Base-by-base conservation (phyloP, 2,113 vertebrate genomes). In the Syrrhaptes paradoxus region DNA sequence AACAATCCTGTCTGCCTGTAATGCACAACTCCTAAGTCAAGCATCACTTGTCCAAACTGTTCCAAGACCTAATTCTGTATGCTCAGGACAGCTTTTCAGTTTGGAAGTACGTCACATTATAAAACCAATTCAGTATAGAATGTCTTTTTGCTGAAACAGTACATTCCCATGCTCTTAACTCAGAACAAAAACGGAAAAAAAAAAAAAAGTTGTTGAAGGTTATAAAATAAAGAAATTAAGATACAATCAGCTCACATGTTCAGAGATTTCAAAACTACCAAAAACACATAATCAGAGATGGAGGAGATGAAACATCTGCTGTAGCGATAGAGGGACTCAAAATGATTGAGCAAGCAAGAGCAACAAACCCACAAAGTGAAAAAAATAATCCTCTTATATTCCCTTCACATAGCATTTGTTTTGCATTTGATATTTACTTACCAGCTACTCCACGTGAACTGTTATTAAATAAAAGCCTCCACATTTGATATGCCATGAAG, bases 371-470 rank as follows among this genome's bases (percentile, higher is more conserved):
- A 93, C 32, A 38, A 90, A 67, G 32, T 26, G 16, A 28, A 73
- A 76, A 85, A 96, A 65, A 45, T 7, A 71, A 88, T 65, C 28
- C 41, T 34, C 17, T 34, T 70, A 5, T 38, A 73, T 62, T 76
- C 24, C 24, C 83, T 93, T 82, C 0, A 0, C 55, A 83, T 14
- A 32, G 32, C 34, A 48, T 83, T 93, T 96, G 59, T 80, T 96
- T 88, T 79, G 74, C 55, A 59, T 95, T 88, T 78, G 90, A 6
- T 94, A 84, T 88, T 95, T 94, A 86, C 76, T 96, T 93, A 31
- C 59, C 49, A 75, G 55, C 11, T 65, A 83, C 51, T 74, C 38
- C 55, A 85, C 1, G 7, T 70, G 65, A 96, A 81, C 38, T 74
- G 71, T n/a, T 77, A 92, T 78, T 74, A 90, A 96, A 94, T 65